Conservation (phyloP, 1,140 invertebrate genomes). For the Aricia agestis region DNA sequence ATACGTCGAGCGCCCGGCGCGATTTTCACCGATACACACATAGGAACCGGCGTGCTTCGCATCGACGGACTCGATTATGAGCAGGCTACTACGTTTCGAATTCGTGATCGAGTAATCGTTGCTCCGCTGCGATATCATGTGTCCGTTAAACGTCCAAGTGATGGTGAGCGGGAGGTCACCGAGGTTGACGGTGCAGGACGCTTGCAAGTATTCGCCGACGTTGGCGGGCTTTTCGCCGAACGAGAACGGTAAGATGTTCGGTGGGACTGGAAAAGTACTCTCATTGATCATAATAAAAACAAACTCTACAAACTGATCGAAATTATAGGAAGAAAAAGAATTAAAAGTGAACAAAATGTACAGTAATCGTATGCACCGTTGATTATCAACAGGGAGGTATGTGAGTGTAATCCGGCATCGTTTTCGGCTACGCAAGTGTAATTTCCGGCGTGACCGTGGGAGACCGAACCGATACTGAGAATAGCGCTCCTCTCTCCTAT, state of each 20-base stretch:
- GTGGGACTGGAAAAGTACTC: slow-evolving; percentile 72
- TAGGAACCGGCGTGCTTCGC: slow-evolving; percentile 86
- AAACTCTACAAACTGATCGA: slow-evolving; percentile 34
- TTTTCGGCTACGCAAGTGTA: slow-evolving; percentile 83
- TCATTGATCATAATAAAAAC: slow-evolving; percentile 29
- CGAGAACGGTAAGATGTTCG: slow-evolving; percentile 79
- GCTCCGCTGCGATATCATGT: slow-evolving; percentile 77
- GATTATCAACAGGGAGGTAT: slow-evolving; percentile 75
- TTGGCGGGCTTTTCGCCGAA: slow-evolving; percentile 82
- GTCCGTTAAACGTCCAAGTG: slow-evolving; percentile 82
- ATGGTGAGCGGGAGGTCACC: slow-evolving; percentile 90
- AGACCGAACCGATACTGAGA: slow-evolving; percentile 80
- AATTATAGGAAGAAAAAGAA: slow-evolving; percentile 33
- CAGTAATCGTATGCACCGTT: slow-evolving; percentile 74
- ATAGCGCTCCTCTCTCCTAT: slow-evolving; percentile 81
- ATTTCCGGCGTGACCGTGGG: slow-evolving; percentile 79
- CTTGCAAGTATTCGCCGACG: slow-evolving; percentile 82
- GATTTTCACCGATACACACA: slow-evolving; percentile 87
- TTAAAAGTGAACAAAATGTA: slow-evolving; percentile 29
- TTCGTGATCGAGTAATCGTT: slow-evolving; percentile 80
- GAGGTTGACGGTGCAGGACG: slow-evolving; percentile 90
- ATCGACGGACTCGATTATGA: slow-evolving; percentile 84
- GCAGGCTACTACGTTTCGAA: slow-evolving; percentile 82
- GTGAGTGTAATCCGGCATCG: slow-evolving; percentile 76
- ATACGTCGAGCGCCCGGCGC: slow-evolving; percentile 80